phyloP scores from a whole-genome alignment of 2,797 vertebrate species.

The Astyanax mexicanus region DNA sequence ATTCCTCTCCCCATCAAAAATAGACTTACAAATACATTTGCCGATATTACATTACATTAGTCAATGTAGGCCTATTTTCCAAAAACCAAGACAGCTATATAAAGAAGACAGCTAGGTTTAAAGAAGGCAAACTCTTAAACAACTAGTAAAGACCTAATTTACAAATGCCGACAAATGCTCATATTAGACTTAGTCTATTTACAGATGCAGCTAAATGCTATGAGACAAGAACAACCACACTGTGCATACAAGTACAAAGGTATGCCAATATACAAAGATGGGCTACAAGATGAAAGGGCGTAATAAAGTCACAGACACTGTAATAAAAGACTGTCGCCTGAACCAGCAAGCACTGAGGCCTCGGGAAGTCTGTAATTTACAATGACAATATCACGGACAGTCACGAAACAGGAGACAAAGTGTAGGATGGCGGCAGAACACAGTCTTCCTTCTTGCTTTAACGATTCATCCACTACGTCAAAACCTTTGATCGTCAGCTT shows the following conservation, averaged over 20 bases:
- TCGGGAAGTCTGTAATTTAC: constrained; percentile 84
- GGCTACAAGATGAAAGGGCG: constrained; percentile 68
- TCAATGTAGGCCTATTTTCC: constrained; percentile 9
- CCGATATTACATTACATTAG: constrained; percentile 35
- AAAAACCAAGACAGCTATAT: background rate
- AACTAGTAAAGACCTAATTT: background rate
- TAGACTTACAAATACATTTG: constrained; percentile 29
- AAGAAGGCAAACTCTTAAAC: background rate
- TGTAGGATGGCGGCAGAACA: constrained; percentile 55
- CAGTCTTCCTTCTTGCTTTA: constrained; percentile 57
- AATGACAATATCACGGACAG: constrained; percentile 77
- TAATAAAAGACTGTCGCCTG: constrained; percentile 70
- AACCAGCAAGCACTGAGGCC: constrained; percentile 68
- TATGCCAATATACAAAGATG: constrained; percentile 53
- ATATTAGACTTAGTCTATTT: background rate
- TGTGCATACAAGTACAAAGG: background rate
- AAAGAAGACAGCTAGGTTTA: background rate
- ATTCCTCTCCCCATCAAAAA: constrained; percentile 32
- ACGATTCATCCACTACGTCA: constrained; percentile 74
- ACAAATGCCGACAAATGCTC: background rate
- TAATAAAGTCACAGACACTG: constrained; percentile 65
- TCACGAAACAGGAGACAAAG: constrained; percentile 55
- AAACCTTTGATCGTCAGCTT: constrained; percentile 78
- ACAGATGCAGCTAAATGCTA: background rate
- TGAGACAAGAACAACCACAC: background rate